phyloP scores from a whole-genome alignment of 2,888 invertebrate genomes.

The Nomada ferruginata region DNA sequence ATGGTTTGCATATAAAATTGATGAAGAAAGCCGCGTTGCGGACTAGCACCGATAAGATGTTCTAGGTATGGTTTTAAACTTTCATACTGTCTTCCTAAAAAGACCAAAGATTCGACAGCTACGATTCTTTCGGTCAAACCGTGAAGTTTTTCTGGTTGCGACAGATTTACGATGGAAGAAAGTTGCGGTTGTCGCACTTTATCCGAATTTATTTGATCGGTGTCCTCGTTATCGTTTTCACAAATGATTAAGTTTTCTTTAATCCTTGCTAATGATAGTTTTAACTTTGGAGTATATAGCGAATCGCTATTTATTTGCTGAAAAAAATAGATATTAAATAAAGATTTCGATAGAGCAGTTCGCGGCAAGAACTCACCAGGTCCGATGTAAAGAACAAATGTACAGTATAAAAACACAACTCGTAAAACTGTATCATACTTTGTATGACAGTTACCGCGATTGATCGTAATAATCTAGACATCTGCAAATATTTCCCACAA shows the following conservation, averaged over 20 bases:
- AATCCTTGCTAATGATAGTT: slow-evolving; percentile 91
- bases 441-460: slow-evolving; percentile 96
- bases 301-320: slow-evolving; percentile 85
- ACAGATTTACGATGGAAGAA: slow-evolving; percentile 88
- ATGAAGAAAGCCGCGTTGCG: slow-evolving; percentile 88
- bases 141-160: slow-evolving; percentile 90
- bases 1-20: slow-evolving; percentile 91
- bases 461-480: slow-evolving; percentile 94
- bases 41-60: slow-evolving; percentile 89
- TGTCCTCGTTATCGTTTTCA: slow-evolving; percentile 80
- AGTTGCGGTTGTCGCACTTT: slow-evolving; percentile 86
- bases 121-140: slow-evolving; percentile 95
- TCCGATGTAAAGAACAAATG: slow-evolving; percentile 94
- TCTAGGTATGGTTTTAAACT: slow-evolving; percentile 94
- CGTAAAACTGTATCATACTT: slow-evolving; percentile 96
- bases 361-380: slow-evolving; percentile 85
- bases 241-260: slow-evolving; percentile 88
- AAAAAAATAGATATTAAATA: slow-evolving; percentile 63
- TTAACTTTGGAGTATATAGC: slow-evolving; percentile 89
- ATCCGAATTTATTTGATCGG: slow-evolving; percentile 80
- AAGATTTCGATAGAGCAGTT: neutral
- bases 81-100: slow-evolving; percentile 94
- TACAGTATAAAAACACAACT: slow-evolving; percentile 96
- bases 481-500: slow-evolving; percentile 96
- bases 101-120: slow-evolving; percentile 96